These are phyloP conservation scores for Bradypodion ventrale DNA, from an alignment of 2,797 vertebrate species.

Conservation along the genomic window DNA sequence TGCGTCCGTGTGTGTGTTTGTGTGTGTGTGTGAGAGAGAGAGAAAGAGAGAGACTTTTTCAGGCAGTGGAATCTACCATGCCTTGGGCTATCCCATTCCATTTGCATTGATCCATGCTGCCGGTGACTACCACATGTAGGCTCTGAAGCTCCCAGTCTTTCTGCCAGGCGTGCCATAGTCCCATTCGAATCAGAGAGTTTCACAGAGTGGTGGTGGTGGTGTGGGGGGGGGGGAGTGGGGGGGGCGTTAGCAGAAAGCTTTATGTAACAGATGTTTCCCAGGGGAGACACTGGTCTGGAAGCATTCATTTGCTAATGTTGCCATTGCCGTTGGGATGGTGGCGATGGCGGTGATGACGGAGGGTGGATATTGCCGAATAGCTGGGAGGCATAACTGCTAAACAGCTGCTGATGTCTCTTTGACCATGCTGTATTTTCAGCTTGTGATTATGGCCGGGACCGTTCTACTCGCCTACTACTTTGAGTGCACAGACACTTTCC, in stretches of 20 bases:
- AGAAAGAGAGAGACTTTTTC: neutral
- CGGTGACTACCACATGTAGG: constrained; percentile 20
- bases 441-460: constrained; percentile 97
- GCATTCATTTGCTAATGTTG: constrained; percentile 29
- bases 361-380: constrained; percentile 57
- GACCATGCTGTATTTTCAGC: constrained; percentile 91
- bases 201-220: constrained; percentile 43
- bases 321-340: constrained; percentile 47
- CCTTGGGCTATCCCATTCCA: constrained; percentile 9
- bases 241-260: constrained; percentile 69
- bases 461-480: constrained; percentile 97
- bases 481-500: constrained; percentile 95
- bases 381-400: constrained; percentile 54
- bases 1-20: no score
- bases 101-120: constrained; percentile 50
- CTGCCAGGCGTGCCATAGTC: neutral
- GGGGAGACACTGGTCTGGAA: constrained; percentile 18
- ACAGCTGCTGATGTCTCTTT: constrained; percentile 71
- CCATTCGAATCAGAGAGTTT: constrained; percentile 45
- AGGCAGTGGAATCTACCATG: neutral
- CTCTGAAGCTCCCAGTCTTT: constrained; percentile 38
- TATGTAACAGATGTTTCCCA: constrained; percentile 73
- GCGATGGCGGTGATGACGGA: constrained; percentile 49
- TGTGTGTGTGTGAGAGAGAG: no score
- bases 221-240: constrained; percentile 42